Evolutionary conservation across 2,888 invertebrate genomes (phyloP).

Genomic region (Trachelus stipa): DNA sequence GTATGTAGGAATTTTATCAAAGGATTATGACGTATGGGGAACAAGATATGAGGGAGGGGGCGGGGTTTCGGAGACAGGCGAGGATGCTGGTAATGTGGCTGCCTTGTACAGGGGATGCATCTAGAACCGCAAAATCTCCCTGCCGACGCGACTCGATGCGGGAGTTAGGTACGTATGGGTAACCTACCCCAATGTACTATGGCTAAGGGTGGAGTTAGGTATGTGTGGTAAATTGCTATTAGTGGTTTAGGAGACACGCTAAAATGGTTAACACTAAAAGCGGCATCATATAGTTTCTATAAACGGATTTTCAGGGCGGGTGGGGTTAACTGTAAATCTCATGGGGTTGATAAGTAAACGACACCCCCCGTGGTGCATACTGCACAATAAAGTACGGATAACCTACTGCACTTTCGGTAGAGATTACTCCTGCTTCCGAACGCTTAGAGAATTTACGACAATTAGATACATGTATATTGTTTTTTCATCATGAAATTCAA

Average conservation of each 20-base stretch:
- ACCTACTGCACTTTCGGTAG: neutral
- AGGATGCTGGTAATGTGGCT: neutral
- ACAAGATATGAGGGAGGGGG: neutral
- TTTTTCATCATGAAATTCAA: neutral
- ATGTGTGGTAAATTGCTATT: constrained; percentile 36
- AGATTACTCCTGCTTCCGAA: neutral
- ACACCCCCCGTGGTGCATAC: neutral
- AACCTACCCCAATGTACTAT: neutral
- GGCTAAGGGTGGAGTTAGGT: neutral
- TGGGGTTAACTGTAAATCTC: neutral
- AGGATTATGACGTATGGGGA: neutral
- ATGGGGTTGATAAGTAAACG: neutral
- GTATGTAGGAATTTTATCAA: neutral
- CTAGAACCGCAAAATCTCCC: neutral
- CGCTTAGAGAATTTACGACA: neutral
- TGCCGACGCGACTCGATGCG: neutral
- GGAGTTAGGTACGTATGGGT: neutral
- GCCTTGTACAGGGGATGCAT: neutral
- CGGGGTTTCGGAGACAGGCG: neutral
- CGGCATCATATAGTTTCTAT: neutral
- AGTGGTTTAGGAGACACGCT: constrained; percentile 31
- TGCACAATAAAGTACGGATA: neutral
- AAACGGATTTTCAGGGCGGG: neutral
- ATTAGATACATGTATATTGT: neutral
- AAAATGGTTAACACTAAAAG: constrained; percentile 16